Conservation (phyloP, 2,888 invertebrate species). For the Ctena decussata region DNA sequence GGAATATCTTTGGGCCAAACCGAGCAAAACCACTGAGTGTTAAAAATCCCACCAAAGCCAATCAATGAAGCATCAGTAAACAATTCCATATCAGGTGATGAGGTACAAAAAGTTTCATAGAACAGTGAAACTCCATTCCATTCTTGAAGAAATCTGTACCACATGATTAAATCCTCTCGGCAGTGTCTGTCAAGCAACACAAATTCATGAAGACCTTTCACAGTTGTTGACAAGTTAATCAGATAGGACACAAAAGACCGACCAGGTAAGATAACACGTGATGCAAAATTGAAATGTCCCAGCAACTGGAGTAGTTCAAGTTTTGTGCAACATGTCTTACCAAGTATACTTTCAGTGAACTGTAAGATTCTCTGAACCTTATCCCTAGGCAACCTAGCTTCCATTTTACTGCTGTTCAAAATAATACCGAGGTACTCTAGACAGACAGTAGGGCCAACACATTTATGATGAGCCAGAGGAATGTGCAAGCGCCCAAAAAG, state of each 20-base stretch:
- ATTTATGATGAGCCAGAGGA: neutral
- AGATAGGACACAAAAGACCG: slow-evolving; percentile 29
- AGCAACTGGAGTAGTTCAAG: slow-evolving; percentile 13
- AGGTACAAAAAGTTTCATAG: neutral
- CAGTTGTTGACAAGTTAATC: slow-evolving; percentile 22
- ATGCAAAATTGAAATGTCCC: slow-evolving; percentile 44
- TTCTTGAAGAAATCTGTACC: slow-evolving; percentile 10
- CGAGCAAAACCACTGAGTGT: neutral
- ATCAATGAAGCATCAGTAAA: slow-evolving; percentile 28
- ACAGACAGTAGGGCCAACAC: neutral
- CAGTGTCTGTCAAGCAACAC: slow-evolving; percentile 4
- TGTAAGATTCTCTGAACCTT: neutral
- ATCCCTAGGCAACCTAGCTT: neutral
- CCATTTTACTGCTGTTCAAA: neutral
- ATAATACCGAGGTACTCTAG: neutral
- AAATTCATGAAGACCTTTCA: slow-evolving; percentile 19
- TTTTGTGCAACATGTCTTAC: neutral
- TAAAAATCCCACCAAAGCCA: neutral
- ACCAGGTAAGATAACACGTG: slow-evolving; percentile 33
- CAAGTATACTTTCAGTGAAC: neutral
- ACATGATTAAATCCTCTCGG: slow-evolving; percentile 29
- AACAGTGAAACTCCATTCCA: slow-evolving; percentile 33
- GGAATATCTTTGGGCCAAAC: neutral
- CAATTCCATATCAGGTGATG: neutral
- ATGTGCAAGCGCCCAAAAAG: neutral